phyloP scores from a whole-genome alignment of 1,140 invertebrate species.

The Glomeris maerens region DNA sequence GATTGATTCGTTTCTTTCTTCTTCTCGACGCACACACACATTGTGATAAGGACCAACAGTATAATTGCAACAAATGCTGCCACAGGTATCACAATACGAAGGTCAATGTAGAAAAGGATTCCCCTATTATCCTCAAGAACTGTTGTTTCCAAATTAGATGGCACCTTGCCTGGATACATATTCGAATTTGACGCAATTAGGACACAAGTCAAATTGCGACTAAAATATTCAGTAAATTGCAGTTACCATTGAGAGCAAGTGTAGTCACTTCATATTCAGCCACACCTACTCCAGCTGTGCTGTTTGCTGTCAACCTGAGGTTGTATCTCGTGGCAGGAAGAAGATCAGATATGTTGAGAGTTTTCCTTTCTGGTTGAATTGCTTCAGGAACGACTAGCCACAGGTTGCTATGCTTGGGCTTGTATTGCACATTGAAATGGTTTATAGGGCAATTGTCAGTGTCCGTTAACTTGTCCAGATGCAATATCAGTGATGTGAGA shows the following conservation, averaged over 20 bases:
- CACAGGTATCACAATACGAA: constrained; percentile 84
- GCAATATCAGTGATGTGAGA: constrained; percentile 45
- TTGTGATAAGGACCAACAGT: constrained; percentile 77
- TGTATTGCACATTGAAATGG: constrained; percentile 72
- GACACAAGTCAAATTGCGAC: too few relatives aligned
- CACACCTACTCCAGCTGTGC: constrained; percentile 85
- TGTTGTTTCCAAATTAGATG: background rate
- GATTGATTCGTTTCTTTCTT: constrained; percentile 2
- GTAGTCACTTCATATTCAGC: constrained; percentile 91
- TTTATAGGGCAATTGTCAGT: constrained; percentile 76
- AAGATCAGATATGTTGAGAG: constrained; percentile 65
- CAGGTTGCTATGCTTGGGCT: constrained; percentile 21
- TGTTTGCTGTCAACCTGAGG: constrained; percentile 73
- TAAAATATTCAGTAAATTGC: too few relatives aligned
- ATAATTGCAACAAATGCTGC: constrained; percentile 78
- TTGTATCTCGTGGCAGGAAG: constrained; percentile 88
- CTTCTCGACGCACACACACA: constrained; percentile 45
- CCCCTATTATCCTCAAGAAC: constrained; percentile 5
- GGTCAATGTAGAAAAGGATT: constrained; percentile 43
- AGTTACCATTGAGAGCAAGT: constrained; percentile 79
- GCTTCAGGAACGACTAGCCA: background rate
- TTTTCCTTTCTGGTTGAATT: background rate
- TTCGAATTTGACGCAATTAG: too few relatives aligned
- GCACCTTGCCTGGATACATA: background rate
- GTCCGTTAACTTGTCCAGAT: constrained; percentile 66